These are phyloP conservation scores for Theonella swinhoei DNA, from an alignment of 37 sponge, comb jelly and placozoan genomes.

Conservation along the genomic window DNA sequence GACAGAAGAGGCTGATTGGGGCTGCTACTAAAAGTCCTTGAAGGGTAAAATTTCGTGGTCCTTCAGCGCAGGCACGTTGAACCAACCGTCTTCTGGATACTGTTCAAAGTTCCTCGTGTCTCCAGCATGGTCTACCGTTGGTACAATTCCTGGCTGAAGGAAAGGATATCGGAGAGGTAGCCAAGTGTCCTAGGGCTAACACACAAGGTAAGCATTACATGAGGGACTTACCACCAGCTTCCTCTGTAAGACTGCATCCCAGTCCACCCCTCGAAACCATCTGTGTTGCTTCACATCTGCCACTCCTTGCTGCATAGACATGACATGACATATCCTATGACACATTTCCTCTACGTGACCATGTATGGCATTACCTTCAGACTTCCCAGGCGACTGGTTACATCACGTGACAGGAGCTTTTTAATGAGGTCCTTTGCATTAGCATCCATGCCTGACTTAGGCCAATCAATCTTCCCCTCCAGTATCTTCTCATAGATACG, in stretches of 20 bases:
- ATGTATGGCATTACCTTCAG: conserved; percentile 70
- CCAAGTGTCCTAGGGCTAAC: too few species aligned
- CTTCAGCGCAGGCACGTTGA: conserved; percentile 70
- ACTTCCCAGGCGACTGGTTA: conserved; percentile 83
- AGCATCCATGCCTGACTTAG: conserved; percentile 62
- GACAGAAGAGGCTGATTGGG: too few species aligned
- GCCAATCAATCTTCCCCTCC: conserved; percentile 84
- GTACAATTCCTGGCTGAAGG: conserved; percentile 84
- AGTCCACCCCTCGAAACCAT: conserved; percentile 88
- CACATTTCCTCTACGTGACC: background rate
- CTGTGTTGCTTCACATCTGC: conserved; percentile 92
- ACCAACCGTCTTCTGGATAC: conserved; percentile 95
- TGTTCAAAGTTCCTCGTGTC: conserved; percentile 92
- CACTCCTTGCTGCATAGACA: conserved; percentile 72
- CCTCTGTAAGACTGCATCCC: conserved; percentile 87
- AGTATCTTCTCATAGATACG: conserved; percentile 95
- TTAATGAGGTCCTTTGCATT: conserved; percentile 83
- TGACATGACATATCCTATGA: background rate
- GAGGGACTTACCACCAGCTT: conserved; percentile 67
- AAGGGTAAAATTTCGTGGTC: conserved; percentile 66
- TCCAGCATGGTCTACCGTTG: conserved; percentile 82
- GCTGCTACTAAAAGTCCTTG: conserved; percentile 77
- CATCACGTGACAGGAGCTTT: conserved; percentile 75
- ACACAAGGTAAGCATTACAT: background rate
- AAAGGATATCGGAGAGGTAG: background rate